Evolutionary conservation across 2,113 vertebrate genomes (phyloP).

Genomic region (Tyrannus savana): DNA sequence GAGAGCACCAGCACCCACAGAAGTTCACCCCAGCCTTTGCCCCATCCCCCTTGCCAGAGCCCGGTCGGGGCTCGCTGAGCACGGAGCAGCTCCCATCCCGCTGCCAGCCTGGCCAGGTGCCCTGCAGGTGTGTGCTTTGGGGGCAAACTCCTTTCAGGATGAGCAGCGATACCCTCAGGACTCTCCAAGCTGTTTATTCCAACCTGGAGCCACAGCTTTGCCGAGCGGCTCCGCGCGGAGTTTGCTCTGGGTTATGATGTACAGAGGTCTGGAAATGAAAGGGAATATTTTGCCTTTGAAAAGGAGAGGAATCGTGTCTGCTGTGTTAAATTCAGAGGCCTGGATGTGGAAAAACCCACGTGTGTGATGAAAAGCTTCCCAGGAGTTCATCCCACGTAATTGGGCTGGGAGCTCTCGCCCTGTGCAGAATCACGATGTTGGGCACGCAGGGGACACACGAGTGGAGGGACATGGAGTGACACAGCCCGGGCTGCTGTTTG

Average conservation of each 20-base stretch:
- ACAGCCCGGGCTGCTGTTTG: neutral
- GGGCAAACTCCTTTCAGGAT: neutral
- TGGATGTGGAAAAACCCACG: fast-evolving
- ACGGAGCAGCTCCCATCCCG: neutral
- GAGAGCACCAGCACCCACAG: fast-evolving
- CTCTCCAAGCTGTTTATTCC: neutral
- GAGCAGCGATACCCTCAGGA: neutral
- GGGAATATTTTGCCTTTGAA: conserved; percentile 57
- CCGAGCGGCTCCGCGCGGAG: neutral
- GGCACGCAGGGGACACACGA: neutral
- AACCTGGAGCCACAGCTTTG: fast-evolving
- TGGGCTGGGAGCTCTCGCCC: neutral
- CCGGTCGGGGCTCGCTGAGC: no score
- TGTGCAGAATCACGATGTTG: fast-evolving
- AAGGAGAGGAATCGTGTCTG: neutral
- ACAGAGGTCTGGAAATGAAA: conserved; percentile 49
- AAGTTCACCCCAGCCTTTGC: fast-evolving
- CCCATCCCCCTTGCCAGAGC: neutral
- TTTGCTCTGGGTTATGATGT: neutral
- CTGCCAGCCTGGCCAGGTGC: neutral
- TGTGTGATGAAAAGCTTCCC: neutral
- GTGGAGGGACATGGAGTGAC: neutral
- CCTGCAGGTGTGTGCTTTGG: neutral
- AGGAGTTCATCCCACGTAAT: neutral
- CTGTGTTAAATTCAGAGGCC: neutral